Conservation (phyloP, 1,140 invertebrate genomes). For the Paramacrobiotus metropolitanus region DNA sequence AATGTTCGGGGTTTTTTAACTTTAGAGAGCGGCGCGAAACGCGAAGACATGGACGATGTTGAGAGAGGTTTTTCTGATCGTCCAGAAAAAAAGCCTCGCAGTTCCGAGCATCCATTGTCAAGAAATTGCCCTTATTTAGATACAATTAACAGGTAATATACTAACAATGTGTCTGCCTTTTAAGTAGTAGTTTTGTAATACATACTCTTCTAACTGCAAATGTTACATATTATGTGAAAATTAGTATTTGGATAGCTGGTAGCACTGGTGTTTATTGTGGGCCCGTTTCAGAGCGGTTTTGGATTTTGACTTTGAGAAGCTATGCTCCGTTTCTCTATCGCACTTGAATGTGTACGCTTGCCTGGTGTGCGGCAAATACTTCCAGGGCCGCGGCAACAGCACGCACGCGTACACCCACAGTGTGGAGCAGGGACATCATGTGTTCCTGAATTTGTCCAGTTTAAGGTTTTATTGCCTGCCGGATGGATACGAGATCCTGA, state of each 20-base stretch:
- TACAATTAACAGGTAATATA: constrained; percentile 54
- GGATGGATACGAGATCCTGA: constrained; percentile 98
- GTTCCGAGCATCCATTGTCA: constrained; percentile 10
- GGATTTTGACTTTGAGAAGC: constrained; percentile 99
- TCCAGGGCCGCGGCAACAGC: constrained; percentile 82
- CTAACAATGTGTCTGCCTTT: background rate
- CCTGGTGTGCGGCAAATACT: constrained; percentile 97
- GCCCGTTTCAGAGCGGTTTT: constrained; percentile 43
- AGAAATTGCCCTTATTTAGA: constrained; percentile 70
- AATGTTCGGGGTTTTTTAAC: no score
- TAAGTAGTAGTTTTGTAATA: background rate
- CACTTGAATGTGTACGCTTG: constrained; percentile 99
- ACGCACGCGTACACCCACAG: constrained; percentile 98
- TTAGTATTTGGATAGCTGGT: constrained; percentile 19
- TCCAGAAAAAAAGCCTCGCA: constrained; percentile 6
- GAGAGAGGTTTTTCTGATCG: constrained; percentile 13
- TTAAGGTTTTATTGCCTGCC: constrained; percentile 96
- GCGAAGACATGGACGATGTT: constrained; percentile 11
- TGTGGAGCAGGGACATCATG: constrained; percentile 86
- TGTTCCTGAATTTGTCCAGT: constrained; percentile 88
- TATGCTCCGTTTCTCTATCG: constrained; percentile 90
- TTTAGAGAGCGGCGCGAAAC: constrained; percentile 10
- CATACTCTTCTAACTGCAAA: constrained; percentile 19
- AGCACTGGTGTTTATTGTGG: constrained; percentile 16
- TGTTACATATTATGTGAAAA: constrained; percentile 20